Conservation (phyloP, 1,140 invertebrate genomes). For the Cherax quadricarinatus region DNA sequence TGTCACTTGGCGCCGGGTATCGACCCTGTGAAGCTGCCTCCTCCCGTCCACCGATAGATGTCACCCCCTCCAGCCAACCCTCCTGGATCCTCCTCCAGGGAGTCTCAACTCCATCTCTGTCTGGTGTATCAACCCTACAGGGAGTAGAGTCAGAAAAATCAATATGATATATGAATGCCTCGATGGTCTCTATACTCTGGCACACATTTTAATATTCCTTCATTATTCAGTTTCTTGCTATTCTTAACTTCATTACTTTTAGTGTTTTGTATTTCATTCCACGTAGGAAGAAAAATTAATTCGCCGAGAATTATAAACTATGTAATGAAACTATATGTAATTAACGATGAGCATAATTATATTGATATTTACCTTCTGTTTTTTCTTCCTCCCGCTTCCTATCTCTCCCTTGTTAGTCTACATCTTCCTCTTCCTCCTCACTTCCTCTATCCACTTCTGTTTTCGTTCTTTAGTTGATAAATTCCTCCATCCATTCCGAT, state of each 20-base stretch:
- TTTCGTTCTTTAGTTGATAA: too few species aligned
- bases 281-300: too few species aligned
- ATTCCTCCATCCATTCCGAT: too few species aligned
- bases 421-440: too few species aligned
- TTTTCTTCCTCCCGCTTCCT: too few species aligned
- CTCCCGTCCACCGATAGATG: background rate
- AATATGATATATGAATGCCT: background rate
- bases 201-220: constrained; percentile 14
- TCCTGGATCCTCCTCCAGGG: background rate
- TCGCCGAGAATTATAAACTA: too few species aligned
- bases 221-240: background rate
- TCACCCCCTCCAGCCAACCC: background rate
- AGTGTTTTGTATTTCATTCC: background rate
- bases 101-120: background rate
- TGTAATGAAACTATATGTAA: too few species aligned
- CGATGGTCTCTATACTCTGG: background rate
- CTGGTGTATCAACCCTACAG: background rate
- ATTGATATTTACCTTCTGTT: too few species aligned
- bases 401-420: too few species aligned
- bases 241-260: background rate
- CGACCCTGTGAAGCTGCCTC: constrained; percentile 9
- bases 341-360: too few species aligned
- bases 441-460: too few species aligned
- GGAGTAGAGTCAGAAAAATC: background rate
- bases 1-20: constrained; percentile 37